Conservation (phyloP, 2,797 vertebrate species). For the Cetoscarus ocellatus region DNA sequence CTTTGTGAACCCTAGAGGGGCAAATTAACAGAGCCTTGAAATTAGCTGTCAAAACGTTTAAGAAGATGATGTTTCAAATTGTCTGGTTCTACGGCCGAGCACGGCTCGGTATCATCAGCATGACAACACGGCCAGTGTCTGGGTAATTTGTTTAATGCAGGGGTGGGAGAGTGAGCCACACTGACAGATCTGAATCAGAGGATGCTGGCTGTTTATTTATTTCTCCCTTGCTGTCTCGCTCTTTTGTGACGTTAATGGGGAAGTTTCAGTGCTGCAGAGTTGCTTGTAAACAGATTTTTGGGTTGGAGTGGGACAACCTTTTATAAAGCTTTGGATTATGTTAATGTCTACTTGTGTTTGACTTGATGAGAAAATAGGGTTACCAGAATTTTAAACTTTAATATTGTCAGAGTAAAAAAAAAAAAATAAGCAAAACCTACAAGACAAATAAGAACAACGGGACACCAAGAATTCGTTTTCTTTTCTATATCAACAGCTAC, state of each 20-base stretch:
- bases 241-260: slow-evolving; percentile 29
- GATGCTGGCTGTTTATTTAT: slow-evolving; percentile 33
- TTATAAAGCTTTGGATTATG: too few species aligned
- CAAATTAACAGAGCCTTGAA: slow-evolving; percentile 35
- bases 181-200: slow-evolving; percentile 23
- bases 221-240: slow-evolving; percentile 17
- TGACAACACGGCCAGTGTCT: slow-evolving; percentile 48
- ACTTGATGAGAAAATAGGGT: too few species aligned
- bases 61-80: slow-evolving; percentile 42
- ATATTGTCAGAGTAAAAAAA: too few species aligned
- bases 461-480: too few species aligned
- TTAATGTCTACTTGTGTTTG: too few species aligned
- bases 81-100: slow-evolving; percentile 36
- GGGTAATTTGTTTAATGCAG: slow-evolving; percentile 61
- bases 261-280: background rate
- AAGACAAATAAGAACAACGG: too few species aligned
- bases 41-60: slow-evolving; percentile 50
- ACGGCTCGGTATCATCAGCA: slow-evolving; percentile 48
- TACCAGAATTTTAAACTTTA: too few species aligned
- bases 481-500: too few species aligned
- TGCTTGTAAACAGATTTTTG: slow-evolving; percentile 22
- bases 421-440: too few species aligned
- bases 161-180: slow-evolving; percentile 21
- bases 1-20: slow-evolving; percentile 33
- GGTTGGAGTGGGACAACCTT: slow-evolving; percentile 25